Conservation (phyloP, 1,140 invertebrate species). For the Saccostrea echinata region DNA sequence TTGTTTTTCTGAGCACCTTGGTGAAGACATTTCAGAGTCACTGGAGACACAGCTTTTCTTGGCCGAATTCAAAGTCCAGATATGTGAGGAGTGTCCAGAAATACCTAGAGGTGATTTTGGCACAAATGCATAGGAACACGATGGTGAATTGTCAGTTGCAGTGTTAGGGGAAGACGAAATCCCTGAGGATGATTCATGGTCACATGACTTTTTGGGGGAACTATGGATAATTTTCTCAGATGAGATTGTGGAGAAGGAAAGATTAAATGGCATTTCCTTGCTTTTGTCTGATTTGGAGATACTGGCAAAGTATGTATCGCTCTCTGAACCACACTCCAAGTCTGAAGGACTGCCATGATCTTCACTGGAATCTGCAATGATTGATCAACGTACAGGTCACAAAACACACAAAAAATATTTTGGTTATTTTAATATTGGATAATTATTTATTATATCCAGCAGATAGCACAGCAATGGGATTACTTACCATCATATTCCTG, state of each 20-base stretch:
- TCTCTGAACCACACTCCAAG: conserved; percentile 57
- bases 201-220: conserved; percentile 50
- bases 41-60: conserved; percentile 54
- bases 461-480: no score
- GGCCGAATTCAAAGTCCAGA: conserved; percentile 38
- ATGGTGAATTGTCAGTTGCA: conserved; percentile 44
- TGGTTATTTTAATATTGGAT: no score
- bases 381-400: neutral
- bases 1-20: conserved; percentile 52
- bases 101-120: conserved; percentile 51
- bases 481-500: conserved; percentile 70
- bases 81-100: conserved; percentile 57
- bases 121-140: conserved; percentile 39
- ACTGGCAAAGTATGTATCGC: conserved; percentile 55
- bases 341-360: conserved; percentile 55
- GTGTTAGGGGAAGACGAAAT: conserved; percentile 58
- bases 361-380: conserved; percentile 56
- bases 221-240: conserved; percentile 54
- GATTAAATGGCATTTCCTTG: conserved; percentile 53
- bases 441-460: no score
- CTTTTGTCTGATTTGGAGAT: conserved; percentile 47
- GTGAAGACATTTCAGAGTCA: conserved; percentile 57
- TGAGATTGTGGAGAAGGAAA: conserved; percentile 54
- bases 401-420: neutral
- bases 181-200: conserved; percentile 56